phyloP scores from a whole-genome alignment of 2,797 vertebrate species.

The Lepilemur ruficaudatus region DNA sequence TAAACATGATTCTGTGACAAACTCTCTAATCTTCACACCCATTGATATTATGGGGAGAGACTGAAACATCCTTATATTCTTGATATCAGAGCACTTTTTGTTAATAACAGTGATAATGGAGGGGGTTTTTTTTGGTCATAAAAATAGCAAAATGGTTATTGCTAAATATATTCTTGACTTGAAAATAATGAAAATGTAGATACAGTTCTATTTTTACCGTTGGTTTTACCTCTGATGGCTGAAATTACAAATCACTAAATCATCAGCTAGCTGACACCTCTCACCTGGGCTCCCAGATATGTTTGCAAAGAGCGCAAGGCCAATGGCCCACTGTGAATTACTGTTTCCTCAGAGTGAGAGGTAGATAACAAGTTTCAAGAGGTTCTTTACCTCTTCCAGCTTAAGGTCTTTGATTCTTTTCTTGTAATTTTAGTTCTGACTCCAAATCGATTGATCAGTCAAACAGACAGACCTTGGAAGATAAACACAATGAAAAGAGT shows the following conservation, averaged over 20 bases:
- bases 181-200: background rate
- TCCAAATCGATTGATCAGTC: background rate
- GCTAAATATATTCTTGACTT: background rate
- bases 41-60: background rate
- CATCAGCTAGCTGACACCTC: too few species aligned
- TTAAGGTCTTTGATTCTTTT: background rate
- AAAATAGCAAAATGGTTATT: background rate
- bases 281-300: background rate
- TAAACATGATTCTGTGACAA: background rate
- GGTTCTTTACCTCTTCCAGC: background rate
- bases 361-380: background rate
- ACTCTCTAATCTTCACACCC: background rate
- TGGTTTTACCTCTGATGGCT: background rate
- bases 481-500: background rate
- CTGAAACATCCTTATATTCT: background rate
- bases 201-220: background rate
- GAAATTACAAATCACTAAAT: background rate
- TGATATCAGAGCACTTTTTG: background rate
- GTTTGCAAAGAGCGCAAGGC: background rate
- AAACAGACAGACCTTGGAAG: background rate
- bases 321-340: background rate
- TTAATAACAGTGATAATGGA: background rate
- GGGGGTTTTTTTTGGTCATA: background rate
- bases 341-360: background rate
- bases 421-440: background rate